Evolutionary conservation across 2,888 invertebrate genomes (phyloP).

Genomic region (Andrena dorsata): DNA sequence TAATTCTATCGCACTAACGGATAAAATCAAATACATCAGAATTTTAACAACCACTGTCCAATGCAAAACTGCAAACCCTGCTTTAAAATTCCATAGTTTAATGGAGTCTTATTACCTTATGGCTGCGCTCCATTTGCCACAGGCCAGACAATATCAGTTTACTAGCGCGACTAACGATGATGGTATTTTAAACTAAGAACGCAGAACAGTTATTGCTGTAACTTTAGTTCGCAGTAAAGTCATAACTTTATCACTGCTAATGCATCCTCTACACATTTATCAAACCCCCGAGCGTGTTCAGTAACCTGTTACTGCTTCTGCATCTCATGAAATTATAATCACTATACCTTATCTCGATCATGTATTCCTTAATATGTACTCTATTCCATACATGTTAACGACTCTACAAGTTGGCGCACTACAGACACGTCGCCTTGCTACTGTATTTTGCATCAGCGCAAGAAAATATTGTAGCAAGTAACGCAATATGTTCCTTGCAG

Average conservation of each 20-base stretch:
- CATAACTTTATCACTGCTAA: constrained; percentile 7
- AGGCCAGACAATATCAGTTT: constrained; percentile 48
- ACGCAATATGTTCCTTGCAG: no score
- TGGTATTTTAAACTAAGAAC: constrained; percentile 29
- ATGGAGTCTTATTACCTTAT: constrained; percentile 5
- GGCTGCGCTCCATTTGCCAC: constrained; percentile 48
- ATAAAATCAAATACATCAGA: no score
- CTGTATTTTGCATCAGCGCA: no score
- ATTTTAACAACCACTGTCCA: not conserved
- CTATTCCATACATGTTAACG: no score
- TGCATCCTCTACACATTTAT: constrained; percentile 1
- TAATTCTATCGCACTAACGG: no score
- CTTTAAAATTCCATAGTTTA: constrained; percentile 6
- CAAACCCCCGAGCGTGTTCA: not conserved
- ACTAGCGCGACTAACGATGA: constrained; percentile 55
- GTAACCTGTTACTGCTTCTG: not conserved
- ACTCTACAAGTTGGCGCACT: no score
- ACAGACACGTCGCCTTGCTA: no score
- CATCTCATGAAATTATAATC: no score
- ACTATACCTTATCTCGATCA: no score
- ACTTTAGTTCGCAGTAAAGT: not conserved
- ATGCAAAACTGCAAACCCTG: not conserved
- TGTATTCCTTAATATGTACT: no score
- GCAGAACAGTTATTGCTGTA: constrained; percentile 12
- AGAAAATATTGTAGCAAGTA: no score